These are phyloP conservation scores for Epinephelus coioides DNA, from an alignment of 2,797 vertebrate species.

Conservation along the genomic window DNA sequence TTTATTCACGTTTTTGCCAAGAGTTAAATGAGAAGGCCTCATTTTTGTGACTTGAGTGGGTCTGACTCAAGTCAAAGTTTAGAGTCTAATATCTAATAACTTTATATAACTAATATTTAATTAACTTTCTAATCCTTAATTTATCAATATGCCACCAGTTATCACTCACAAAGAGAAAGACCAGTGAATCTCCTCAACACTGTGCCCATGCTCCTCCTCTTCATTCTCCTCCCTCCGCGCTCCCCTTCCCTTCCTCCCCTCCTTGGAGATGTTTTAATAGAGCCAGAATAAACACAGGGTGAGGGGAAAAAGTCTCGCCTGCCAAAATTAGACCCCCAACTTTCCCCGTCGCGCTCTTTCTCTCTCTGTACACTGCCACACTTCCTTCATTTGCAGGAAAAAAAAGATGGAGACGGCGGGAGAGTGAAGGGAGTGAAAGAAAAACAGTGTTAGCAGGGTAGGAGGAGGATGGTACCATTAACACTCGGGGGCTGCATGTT, in stretches of 20 bases:
- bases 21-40: background rate
- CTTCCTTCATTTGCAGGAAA: conserved; percentile 52
- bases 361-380: conserved; percentile 49
- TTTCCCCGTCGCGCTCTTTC: conserved; percentile 44
- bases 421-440: conserved; percentile 68
- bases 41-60: background rate
- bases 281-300: conserved; percentile 85
- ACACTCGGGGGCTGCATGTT: conserved; percentile 56
- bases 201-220: conserved; percentile 46
- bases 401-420: conserved; percentile 41
- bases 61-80: background rate
- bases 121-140: conserved; percentile 4
- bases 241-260: conserved; percentile 56
- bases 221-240: conserved; percentile 60
- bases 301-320: conserved; percentile 83
- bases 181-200: conserved; percentile 57
- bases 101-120: background rate
- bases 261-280: conserved; percentile 86
- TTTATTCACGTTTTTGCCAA: background rate
- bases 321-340: conserved; percentile 81
- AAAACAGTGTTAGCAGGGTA: conserved; percentile 73
- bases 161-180: conserved; percentile 68
- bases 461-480: conserved; percentile 75
- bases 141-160: conserved; percentile 69
- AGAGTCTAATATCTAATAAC: background rate